A percentile compares a stretch with the other conserved stretches of the same genome.
Evolutionary conservation across 2,888 invertebrate genomes (phyloP).

Genomic region (Diogma glabrata): DNA sequence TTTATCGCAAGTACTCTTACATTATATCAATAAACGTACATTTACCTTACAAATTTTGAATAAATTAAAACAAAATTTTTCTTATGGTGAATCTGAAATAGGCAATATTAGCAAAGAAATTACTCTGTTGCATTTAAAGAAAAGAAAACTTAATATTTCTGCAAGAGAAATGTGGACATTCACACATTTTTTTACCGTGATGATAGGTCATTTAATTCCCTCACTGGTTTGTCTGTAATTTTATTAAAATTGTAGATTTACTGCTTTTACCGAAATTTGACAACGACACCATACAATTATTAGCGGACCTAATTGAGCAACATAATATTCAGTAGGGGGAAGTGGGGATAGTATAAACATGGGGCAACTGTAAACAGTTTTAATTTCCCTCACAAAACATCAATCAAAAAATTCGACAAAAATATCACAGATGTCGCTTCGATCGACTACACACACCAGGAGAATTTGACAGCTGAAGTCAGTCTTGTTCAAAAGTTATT

Average conservation of each 20-base stretch:
- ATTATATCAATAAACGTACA: conserved; percentile 14
- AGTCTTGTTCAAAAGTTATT: no score
- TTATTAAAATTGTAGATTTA: conserved; percentile 13
- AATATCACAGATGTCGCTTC: no score
- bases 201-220: conserved; percentile 16
- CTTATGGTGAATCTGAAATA: conserved; percentile 18
- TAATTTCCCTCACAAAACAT: no score
- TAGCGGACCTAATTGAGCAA: not conserved
- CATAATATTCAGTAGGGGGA: no score
- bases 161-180: conserved; percentile 19
- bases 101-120: conserved; percentile 15
- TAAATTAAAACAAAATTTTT: conserved; percentile 15
- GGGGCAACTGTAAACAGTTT: no score
- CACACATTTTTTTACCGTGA: conserved; percentile 16
- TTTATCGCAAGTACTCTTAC: conserved; percentile 12
- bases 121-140: conserved; percentile 10
- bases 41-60: conserved; percentile 17
- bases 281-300: not conserved
- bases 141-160: conserved; percentile 15
- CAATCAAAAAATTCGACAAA: no score
- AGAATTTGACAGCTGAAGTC: no score
- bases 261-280: conserved; percentile 12
- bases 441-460: no score
- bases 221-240: conserved; percentile 11
- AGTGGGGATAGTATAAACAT: no score